These are phyloP conservation scores for Chloebia gouldiae DNA, from an alignment of 2,113 vertebrate genomes.

Conservation along the genomic window DNA sequence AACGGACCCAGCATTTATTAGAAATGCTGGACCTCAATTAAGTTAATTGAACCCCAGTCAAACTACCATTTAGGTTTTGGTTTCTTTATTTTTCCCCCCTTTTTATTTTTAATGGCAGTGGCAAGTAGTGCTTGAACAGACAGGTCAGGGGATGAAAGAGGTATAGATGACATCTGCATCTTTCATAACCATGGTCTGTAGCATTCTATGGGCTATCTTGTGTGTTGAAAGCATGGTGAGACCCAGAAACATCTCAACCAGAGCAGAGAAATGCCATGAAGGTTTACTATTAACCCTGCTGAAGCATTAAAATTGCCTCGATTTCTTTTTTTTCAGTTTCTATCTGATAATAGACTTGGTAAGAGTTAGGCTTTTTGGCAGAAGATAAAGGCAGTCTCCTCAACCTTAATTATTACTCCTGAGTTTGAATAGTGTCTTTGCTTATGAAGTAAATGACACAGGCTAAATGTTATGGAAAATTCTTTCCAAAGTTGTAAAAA, in stretches of 20 bases:
- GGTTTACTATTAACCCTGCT: not conserved
- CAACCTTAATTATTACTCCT: not conserved
- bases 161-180: not conserved
- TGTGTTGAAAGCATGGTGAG: not conserved
- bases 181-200: not conserved
- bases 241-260: not conserved
- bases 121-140: not conserved
- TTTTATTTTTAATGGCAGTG: not conserved
- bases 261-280: not conserved
- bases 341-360: not conserved
- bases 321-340: not conserved
- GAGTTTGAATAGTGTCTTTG: conserved; percentile 17
- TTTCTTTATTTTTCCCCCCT: not conserved
- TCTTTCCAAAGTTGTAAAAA: not conserved
- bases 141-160: not conserved
- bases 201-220: not conserved
- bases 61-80: not conserved
- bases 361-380: not conserved
- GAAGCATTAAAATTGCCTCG: not conserved
- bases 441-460: not conserved
- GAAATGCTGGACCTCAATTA: not conserved
- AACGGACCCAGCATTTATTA: not conserved
- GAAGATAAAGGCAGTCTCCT: not conserved
- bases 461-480: not conserved
- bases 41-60: not conserved